Base-by-base conservation (phyloP, 2,888 invertebrate genomes). In the Theristus sp. region DNA sequence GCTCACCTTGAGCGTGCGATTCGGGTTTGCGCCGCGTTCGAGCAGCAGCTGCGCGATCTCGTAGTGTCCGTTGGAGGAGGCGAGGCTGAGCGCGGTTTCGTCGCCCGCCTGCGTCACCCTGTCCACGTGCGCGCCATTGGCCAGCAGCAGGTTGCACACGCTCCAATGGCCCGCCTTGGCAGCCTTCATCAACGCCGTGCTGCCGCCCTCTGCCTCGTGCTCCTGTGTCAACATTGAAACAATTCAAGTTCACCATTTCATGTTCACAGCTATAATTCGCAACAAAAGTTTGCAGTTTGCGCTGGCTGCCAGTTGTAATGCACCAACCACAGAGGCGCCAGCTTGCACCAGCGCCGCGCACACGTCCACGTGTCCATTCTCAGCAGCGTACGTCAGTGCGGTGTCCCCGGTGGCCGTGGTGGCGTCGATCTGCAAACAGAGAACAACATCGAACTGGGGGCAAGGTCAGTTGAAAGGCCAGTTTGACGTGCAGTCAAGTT, bases 351-450 rank as follows among this genome's bases (percentile, higher is more conserved):
- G 80, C 60, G 96, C 91, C 61, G 89, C 81, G 2, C 96, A 98
- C 53, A 98, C 98, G 73, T 98, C 96, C 60, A 91, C 91, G 78
- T 96, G 94, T 0, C 96, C 96, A 79, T 94, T 96, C 80, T 96
- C 96, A 78, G 91, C 91, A 60, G 96, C 94, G 79, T 94, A 93
- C 61, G 91, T 93, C 63, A 98, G 80, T 60, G 96, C 91, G 62
- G 91, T 91, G 76, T 93, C 91, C 63, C 89, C 88, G 52, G 91
- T 90, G 75, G 88, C 89, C 46, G 93, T 93, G 77, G 86, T 86
- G 26, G 91, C 89, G 77, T 89, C 52, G 31, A 61, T 13, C 60
- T 60, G 47, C 1, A 49, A 49, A 17, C n/a, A n/a, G n/a, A n/a
- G n/a, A n/a, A n/a, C n/a, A n/a, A n/a, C n/a, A n/a, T n/a, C n/a